Base-by-base conservation (phyloP, 2,888 invertebrate genomes). In the Drosophila infuscata region DNA sequence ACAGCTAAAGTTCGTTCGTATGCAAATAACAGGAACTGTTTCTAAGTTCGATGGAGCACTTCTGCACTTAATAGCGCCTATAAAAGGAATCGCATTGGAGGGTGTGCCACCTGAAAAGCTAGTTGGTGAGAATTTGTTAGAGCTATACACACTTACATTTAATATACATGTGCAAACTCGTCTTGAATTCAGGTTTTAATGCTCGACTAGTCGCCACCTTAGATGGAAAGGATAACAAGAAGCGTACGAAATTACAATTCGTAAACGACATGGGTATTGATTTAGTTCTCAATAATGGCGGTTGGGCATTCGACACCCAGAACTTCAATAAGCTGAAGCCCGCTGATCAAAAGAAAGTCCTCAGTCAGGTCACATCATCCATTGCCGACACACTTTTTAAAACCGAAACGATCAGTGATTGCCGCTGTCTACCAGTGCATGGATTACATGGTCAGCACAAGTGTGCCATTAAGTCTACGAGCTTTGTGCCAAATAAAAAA, bases 211-310 rank as follows among this genome's bases (percentile, higher is more conserved):
- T 96, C 80, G 94, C 95, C 66, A 94, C 96, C 25, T 94, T 95
- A 17, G 96, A 96, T 88, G 94, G 94, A 85, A 95, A 95, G 93
- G 92, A 92, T 60, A 90, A 88, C 33, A 96, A 95, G 88, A 94
- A 94, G 43, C 94, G 95, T 72, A 92, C 93, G 29, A 95, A 95
- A 5, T 90, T 97, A 1, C 92, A 93, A 25, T 94, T 94, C 74
- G 90, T 93, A 25, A 83, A 90, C 20, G 96, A 96, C 87, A 94
- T 95, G 82, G 97, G 97, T 92, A 94, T 95, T 41, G 95, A 95
- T 70, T 95, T 96, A 80, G 94, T 95, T 12, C 93, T 95, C 68
- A 93, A 91, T 12, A 91, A 91, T 58, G 91, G 92, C 6, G 93
- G 93, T 5, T 93, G 92, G 91, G 90, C 92, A 38, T 93, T 93